phyloP scores from a whole-genome alignment of 2,113 vertebrate genomes.

The Todiramphus saurophagus region DNA sequence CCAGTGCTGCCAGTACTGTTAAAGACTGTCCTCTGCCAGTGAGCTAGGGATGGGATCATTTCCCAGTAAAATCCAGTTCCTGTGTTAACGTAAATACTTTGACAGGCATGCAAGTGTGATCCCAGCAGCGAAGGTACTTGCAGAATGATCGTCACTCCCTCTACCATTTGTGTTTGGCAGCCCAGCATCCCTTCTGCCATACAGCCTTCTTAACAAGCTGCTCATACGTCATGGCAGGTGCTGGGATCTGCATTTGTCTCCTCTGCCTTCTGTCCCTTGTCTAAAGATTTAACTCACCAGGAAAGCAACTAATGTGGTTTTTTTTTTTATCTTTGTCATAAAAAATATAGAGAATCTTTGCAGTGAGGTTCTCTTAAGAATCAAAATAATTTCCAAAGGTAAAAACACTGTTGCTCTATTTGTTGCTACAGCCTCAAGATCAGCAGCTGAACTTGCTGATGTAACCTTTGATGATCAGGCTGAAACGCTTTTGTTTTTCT shows the following conservation, averaged over 20 bases:
- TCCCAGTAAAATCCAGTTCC: neutral
- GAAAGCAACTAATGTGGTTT: neutral
- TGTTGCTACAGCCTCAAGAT: neutral
- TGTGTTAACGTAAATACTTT: neutral
- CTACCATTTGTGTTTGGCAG: neutral
- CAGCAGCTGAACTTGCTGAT: neutral
- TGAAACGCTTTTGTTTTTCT: neutral
- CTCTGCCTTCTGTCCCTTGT: neutral
- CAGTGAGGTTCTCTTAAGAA: neutral
- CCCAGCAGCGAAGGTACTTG: neutral
- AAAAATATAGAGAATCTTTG: neutral
- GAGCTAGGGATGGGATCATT: neutral
- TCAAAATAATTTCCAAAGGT: neutral
- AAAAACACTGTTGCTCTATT: neutral
- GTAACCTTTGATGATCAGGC: neutral
- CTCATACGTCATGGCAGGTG: neutral
- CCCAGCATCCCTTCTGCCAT: neutral
- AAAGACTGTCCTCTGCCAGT: neutral
- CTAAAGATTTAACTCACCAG: neutral
- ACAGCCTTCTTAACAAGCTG: neutral
- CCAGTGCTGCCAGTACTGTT: neutral
- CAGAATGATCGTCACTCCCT: neutral
- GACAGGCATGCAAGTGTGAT: neutral
- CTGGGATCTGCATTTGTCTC: neutral
- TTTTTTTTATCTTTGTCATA: neutral